Base-by-base conservation (phyloP, 2,888 invertebrate genomes). In the Hipparchia semele region DNA sequence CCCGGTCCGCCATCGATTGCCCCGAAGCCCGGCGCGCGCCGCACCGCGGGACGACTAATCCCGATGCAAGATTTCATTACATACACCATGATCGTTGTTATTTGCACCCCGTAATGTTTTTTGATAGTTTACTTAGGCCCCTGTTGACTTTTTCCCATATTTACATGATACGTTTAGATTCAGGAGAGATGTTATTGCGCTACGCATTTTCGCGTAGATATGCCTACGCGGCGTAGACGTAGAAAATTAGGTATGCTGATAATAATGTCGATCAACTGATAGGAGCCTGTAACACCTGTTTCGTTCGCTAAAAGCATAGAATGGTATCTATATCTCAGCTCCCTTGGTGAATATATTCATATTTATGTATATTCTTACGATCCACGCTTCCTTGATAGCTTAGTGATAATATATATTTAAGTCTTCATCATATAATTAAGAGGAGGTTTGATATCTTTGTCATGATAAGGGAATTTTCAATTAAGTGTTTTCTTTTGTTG, bases 51-150 rank as follows among this genome's bases (percentile, higher is more conserved):
- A 85, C 87, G 83, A 85, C 87, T 88, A 87, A 89, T 88, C 87
- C 91, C 91, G 88, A 90, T 91, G 90, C 91, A 91, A 91, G 89
- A 92, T 89, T 92, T 92, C 92, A 94, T 93, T 93, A 92, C 90
- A 90, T 91, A 91, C 91, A 86, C 92, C 89, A 90, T 92, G 89
- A 92, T 92, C 90, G 90, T 91, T 90, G 89, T 90, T 92, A 92
- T 94, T 93, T 93, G 91, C 92, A 93, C 93, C 91, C 92, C 88
- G 90, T 92, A 90, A 92, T 91, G 91, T 90, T 91, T 91, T 91
- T 91, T 89, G 87, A 91, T 91, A 90, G 90, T 90, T 90, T 89
- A 86, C 90, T 88, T 88, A 89, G 87, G 89, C 82, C 83, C 80
- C 83, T 81, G 74, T 75, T 74, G 70, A 72, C 73, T 73, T 76